Base-by-base conservation (phyloP, 1,140 invertebrate species). In the Telenomus remus region DNA sequence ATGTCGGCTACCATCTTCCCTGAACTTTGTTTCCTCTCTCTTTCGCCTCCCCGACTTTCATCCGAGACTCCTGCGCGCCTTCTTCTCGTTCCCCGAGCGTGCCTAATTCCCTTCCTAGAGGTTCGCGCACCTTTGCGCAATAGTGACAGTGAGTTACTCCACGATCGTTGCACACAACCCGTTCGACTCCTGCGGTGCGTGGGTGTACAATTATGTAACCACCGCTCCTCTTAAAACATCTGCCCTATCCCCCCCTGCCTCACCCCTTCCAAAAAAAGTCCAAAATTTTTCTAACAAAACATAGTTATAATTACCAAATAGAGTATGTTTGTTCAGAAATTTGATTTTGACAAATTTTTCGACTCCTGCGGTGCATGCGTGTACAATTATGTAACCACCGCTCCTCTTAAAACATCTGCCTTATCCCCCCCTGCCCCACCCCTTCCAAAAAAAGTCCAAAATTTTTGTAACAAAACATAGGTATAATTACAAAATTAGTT, bases 21-120 rank as follows among this genome's bases (percentile, higher is more conserved):
- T 71, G 66, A 71, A 71, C 74, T 70, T 70, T 71, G 56, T 64
- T 72, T 76, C 78, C 59, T 74, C 72, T 72, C 55, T 55, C 74
- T 72, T 64, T 77, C 66, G 60, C 63, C 39, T 44, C 60, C 63
- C 37, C n/a, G 9, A 76, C 57, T 79, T 73, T 66, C 64, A 74
- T 66, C 69, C 56, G 69, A 69, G 60, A 47, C 68, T 76, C 37
- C 56, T 39, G n/a, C 37, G n/a, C 37, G 49, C 51, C 50, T 72
- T 74, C 56, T 60, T 71, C 53, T 65, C 60, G 66, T 70, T 69
- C 68, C 71, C 19, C 13, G 27, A 48, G 39, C 53, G 66, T 65
- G 57, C 69, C 68, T 76, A 64, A 68, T 81, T 82, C 76, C 75
- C 78, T 79, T 77, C 64, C 43, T 66, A 59, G 65, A 27, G 44